Evolutionary conservation across 2,888 invertebrate species (phyloP), one percentile per base, ranked within the genome.

Genomic region (Nemoura dubitans): DNA sequence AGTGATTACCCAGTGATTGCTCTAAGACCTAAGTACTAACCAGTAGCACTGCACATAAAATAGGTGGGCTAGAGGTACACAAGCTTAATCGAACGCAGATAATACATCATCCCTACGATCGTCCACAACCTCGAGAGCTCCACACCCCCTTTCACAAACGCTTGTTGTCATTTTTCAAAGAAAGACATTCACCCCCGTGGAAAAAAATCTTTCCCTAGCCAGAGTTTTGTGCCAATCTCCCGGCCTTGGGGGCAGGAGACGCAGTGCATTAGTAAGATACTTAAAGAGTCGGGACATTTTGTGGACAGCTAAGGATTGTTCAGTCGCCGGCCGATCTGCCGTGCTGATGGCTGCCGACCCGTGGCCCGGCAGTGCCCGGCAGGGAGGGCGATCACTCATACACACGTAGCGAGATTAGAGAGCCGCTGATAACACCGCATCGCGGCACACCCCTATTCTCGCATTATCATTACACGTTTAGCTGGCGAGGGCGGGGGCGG

Each of bases 131-230:
- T 42, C 36, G 10, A 83, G 59, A 76, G 84, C 26, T 84, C 84
- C 84, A 76, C 84, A 84, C 76, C 84, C 84, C 84, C 84, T 42
- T 83, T 84, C 84, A 84, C 84, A 84, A 84, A 84, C 59, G 84
- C 84, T 84, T 84, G 84, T 84, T 84, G 84, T 84, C 84, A 84
- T 84, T 84, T 84, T 84, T 84, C 84, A 84, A 84, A 84, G 36
- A 83, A 83, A 83, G 42, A 83, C 36, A 26, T 42, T 42, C 42
- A 16, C 42, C 59, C 29, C 59, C 81, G 28, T 29, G 29, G 28
- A 26, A 76, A 76, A 84, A 76, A 84, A 84, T 59, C 3, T 59
- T 26, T n/a, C 84, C 84, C 76, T 28, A 26, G 28, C 84, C 59
- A 59, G 59, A 59, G 59, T 84, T 84, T 84, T 84, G 84, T 84